These are phyloP conservation scores for Galerucella pusilla DNA, from an alignment of 2,888 invertebrate species.

Conservation along the genomic window DNA sequence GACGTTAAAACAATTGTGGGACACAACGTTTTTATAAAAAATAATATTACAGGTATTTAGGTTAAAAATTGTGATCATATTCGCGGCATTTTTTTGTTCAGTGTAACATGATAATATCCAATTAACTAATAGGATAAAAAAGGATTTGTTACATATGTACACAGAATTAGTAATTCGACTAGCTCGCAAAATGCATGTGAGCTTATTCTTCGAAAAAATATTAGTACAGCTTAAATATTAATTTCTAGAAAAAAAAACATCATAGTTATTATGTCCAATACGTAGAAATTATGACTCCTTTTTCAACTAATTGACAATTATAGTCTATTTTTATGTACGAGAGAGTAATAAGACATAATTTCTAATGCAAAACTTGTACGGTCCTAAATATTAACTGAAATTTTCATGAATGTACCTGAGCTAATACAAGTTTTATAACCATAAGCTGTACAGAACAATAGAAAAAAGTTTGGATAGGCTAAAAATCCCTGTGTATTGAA, in stretches of 20 bases:
- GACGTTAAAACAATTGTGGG: no score
- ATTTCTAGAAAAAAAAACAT: neutral
- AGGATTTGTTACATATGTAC: neutral
- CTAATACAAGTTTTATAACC: no score
- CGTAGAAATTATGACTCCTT: neutral
- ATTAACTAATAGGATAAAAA: constrained; percentile 31
- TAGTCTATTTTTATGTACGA: no score
- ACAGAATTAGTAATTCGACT: constrained; percentile 5
- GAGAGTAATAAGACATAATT: no score
- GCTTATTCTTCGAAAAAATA: neutral
- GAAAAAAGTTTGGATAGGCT: no score
- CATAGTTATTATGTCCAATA: neutral
- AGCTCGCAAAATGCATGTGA: neutral
- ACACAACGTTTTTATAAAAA: no score
- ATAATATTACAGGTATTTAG: no score
- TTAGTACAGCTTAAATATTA: neutral
- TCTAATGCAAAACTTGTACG: no score
- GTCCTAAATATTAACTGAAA: no score
- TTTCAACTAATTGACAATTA: neutral
- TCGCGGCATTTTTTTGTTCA: neutral
- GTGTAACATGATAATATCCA: constrained; percentile 19
- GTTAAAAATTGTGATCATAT: neutral
- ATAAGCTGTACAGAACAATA: no score
- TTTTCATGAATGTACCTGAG: no score
- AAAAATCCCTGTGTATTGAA: no score